Conservation (phyloP, 2,113 vertebrate species). For the Cyphomyrus plagiostoma region DNA sequence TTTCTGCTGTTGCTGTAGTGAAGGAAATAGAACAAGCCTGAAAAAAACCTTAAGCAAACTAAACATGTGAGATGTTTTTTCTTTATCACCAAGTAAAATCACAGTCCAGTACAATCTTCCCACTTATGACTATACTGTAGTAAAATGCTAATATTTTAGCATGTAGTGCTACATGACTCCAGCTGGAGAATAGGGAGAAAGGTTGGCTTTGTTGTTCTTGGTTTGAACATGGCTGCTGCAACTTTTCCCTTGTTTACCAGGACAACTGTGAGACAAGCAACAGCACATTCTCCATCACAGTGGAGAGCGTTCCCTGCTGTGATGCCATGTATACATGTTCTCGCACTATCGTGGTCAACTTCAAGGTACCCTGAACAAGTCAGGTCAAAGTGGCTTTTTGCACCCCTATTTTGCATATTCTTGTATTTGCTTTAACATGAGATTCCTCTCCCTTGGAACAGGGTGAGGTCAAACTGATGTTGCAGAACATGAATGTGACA, state of each 20-base stretch:
- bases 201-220: neutral
- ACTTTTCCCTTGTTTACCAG: slow-evolving; percentile 42
- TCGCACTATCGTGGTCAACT: slow-evolving; percentile 58
- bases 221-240: neutral
- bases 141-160: neutral
- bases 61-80: neutral
- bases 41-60: neutral
- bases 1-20: neutral
- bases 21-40: neutral
- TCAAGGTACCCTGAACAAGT: slow-evolving; percentile 52
- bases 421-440: neutral
- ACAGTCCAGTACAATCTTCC: neutral
- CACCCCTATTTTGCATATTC: neutral
- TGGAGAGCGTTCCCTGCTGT: slow-evolving; percentile 73
- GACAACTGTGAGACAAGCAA: slow-evolving; percentile 55
- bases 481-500: slow-evolving; percentile 50
- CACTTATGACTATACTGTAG: neutral
- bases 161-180: neutral
- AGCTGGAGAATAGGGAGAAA: neutral
- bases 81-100: neutral
- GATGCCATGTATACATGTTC: slow-evolving; percentile 73
- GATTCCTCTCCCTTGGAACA: slow-evolving; percentile 21
- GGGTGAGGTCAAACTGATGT: slow-evolving; percentile 43
- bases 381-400: neutral
- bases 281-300: slow-evolving; percentile 62